Percentiles rank a stretch among this genome's conserved stretches.
Evolutionary conservation across 2,113 vertebrate genomes (phyloP).

Genomic region (Rhinolophus sinicus): DNA sequence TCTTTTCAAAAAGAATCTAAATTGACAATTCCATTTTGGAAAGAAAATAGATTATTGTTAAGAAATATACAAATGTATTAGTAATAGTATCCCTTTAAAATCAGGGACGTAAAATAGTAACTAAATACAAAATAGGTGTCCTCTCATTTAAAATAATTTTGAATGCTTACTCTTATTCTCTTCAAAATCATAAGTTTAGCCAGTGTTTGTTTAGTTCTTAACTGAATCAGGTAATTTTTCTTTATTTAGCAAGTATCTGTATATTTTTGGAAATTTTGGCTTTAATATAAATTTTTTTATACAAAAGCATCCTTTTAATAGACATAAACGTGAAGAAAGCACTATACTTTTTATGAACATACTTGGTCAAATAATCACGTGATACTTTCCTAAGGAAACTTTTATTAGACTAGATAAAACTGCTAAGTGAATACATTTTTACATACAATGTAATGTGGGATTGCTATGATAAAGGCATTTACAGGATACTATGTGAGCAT

Average conservation of each 20-base stretch:
- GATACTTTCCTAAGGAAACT: not conserved
- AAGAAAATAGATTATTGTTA: not conserved
- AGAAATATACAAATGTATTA: not conserved
- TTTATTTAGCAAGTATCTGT: not conserved
- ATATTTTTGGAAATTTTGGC: not conserved
- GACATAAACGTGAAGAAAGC: not conserved
- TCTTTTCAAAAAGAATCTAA: constrained; percentile 49
- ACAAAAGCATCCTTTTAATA: not conserved
- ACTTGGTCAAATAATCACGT: not conserved
- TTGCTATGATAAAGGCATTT: constrained; percentile 2
- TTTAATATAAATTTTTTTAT: not conserved
- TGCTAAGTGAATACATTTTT: not conserved
- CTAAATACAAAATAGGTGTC: not conserved
- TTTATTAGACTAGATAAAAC: not conserved
- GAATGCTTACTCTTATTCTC: not conserved
- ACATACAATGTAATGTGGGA: not conserved
- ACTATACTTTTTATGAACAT: not conserved
- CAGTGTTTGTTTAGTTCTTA: not conserved
- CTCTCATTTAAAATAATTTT: not conserved
- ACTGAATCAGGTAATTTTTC: not conserved
- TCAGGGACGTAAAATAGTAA: not conserved
- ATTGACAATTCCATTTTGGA: not conserved
- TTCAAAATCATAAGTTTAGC: not conserved
- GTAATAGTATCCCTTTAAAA: not conserved
- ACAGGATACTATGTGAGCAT: not conserved